phyloP scores from a whole-genome alignment of 2,113 vertebrate genomes.

The Trinectes maculatus region DNA sequence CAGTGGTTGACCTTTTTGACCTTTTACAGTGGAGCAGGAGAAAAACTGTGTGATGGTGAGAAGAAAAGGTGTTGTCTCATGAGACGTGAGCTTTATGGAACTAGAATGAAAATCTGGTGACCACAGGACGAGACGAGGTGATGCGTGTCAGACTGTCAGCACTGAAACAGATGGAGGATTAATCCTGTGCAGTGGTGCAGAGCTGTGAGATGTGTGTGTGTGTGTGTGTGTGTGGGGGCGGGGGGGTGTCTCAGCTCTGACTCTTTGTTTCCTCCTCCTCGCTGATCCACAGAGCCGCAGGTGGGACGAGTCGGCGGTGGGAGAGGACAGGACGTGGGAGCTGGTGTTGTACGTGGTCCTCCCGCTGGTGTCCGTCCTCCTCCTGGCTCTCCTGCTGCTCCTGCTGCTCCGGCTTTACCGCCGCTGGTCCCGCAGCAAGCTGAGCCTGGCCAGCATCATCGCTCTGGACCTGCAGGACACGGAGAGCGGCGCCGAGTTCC shows the following conservation, averaged over 20 bases:
- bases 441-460: slow-evolving; percentile 82
- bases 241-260: no score
- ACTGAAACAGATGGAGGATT: slow-evolving; percentile 30
- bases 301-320: slow-evolving; percentile 75
- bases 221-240: no score
- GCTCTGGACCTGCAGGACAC: slow-evolving; percentile 80
- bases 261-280: no score
- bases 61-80: no score
- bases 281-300: slow-evolving; percentile 78
- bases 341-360: slow-evolving; percentile 87
- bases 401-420: slow-evolving; percentile 71
- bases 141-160: neutral
- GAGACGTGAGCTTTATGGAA: no score
- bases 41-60: no score
- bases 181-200: slow-evolving; percentile 15
- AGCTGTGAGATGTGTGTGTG: no score
- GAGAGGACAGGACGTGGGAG: slow-evolving; percentile 77
- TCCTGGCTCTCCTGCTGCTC: slow-evolving; percentile 84
- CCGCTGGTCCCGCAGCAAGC: slow-evolving; percentile 73
- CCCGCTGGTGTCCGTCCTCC: slow-evolving; percentile 82
- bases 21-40: no score
- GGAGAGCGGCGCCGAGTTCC: slow-evolving; percentile 68
- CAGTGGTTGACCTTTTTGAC: no score
- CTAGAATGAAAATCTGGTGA: no score
- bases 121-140: no score